Evolutionary conservation across 2,113 vertebrate genomes (phyloP).

Genomic region (Dipodomys merriami): DNA sequence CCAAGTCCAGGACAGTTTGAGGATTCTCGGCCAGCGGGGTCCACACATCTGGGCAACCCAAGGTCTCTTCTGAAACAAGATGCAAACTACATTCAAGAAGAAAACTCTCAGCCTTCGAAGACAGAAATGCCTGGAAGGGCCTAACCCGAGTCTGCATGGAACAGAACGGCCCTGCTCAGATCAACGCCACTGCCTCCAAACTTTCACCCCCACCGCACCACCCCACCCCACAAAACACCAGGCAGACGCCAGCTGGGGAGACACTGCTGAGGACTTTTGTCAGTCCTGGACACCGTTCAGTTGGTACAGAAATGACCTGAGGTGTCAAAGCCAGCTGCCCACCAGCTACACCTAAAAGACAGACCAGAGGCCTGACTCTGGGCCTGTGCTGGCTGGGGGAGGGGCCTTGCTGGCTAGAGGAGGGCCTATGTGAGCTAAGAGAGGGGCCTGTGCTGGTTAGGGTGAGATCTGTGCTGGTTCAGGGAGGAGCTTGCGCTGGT

Average conservation of each 20-base stretch:
- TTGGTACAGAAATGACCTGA: background rate
- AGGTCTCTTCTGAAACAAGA: background rate
- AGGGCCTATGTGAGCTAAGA: no score
- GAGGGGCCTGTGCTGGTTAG: no score
- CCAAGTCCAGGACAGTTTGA: background rate
- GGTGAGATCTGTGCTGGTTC: no score
- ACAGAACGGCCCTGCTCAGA: rapidly evolving
- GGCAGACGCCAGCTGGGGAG: no score
- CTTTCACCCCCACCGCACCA: rapidly evolving
- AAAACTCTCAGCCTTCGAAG: background rate
- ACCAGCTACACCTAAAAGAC: background rate
- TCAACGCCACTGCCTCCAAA: no score
- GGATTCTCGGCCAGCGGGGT: background rate
- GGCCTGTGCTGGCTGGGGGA: no score
- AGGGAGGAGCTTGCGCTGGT: background rate
- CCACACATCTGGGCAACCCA: rapidly evolving
- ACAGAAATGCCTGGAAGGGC: background rate
- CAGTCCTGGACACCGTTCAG: no score
- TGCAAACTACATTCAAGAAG: background rate
- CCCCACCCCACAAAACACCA: background rate
- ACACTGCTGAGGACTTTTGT: no score
- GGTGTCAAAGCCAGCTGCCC: background rate
- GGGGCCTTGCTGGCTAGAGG: no score
- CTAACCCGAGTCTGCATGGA: background rate
- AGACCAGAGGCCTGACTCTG: no score